Evolutionary conservation across 2,113 vertebrate species (phyloP), one percentile per base, ranked within the genome.

Genomic region (Chlamydotis undulata): DNA sequence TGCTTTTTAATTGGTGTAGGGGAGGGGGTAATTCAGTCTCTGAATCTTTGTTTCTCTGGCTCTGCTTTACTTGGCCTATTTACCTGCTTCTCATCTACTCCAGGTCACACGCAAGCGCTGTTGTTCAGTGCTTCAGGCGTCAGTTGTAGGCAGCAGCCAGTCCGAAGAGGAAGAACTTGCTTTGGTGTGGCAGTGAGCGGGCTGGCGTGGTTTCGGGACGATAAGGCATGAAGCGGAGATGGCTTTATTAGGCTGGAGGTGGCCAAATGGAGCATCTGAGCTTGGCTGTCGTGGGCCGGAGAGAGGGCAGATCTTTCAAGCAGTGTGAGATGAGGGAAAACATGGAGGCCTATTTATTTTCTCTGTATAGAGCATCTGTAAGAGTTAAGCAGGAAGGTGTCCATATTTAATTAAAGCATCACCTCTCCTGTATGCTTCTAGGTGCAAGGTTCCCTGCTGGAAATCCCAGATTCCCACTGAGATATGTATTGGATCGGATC

Each of bases 61-160:
- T 92, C 52, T 83, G 68, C 71, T 86, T 80, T 50, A 33, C 70
- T 80, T 91, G 83, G 75, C 92, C 93, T 93, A 43, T 70, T 96
- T 93, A 80, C 82, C 90, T 92, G 82, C 29, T 95, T 80, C 78
- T 75, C 64, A 10, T 79, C 52, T 1, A 7, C 39, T 43, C 67
- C 75, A 14, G 90, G 82, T 90, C 92, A 90, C 63, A n/a, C 67
- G 18, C 12, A 1, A 39, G 43, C 0, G 0, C 55, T 0, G 1
- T 0, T 2, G 31, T 23, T 80, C 16, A 9, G 63, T 1, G 4
- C 50, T 77, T n/a, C 1, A 8, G 89, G 55, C 39, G 0, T 25
- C 53, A 4, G 37, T 39, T 69, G 35, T 28, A 35, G 89, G 87
- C 93, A 71, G 57, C 65, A 52, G 26, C 21, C 39, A 12, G 64